phyloP scores from a whole-genome alignment of 2,113 vertebrate genomes.

The Pandion haliaetus region DNA sequence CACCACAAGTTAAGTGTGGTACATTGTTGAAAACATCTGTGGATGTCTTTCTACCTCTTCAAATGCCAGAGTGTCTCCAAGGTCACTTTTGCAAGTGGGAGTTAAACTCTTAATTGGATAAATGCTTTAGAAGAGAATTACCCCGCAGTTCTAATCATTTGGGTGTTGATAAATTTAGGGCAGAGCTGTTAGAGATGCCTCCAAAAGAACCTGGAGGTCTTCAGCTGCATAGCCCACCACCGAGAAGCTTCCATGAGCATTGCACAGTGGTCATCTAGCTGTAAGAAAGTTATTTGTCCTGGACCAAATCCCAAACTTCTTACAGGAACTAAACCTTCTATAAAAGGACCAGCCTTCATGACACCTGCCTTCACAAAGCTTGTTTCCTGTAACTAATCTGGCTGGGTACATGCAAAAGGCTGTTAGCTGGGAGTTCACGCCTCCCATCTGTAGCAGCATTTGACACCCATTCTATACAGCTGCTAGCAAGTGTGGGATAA shows the following conservation, averaged over 20 bases:
- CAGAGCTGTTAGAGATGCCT: neutral
- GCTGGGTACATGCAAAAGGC: neutral
- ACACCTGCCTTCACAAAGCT: neutral
- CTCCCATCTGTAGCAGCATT: neutral
- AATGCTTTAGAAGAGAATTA: neutral
- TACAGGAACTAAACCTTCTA: neutral
- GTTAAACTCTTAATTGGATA: neutral
- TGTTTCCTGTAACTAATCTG: neutral
- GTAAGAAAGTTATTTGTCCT: neutral
- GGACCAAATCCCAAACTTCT: neutral
- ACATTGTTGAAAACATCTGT: neutral
- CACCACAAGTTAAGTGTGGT: neutral
- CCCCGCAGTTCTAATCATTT: neutral
- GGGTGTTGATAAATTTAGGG: neutral
- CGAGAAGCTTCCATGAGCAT: neutral
- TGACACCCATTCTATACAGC: neutral
- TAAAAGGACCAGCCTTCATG: neutral
- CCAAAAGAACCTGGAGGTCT: neutral
- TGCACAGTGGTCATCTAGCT: neutral
- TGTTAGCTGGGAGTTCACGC: neutral
- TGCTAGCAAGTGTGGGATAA: neutral
- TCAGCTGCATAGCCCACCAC: neutral
- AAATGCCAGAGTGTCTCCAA: neutral
- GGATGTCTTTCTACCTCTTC: neutral
- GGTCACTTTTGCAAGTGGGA: neutral